Conservation (phyloP, 2,113 vertebrate species). For the Chroicocephalus ridibundus region DNA sequence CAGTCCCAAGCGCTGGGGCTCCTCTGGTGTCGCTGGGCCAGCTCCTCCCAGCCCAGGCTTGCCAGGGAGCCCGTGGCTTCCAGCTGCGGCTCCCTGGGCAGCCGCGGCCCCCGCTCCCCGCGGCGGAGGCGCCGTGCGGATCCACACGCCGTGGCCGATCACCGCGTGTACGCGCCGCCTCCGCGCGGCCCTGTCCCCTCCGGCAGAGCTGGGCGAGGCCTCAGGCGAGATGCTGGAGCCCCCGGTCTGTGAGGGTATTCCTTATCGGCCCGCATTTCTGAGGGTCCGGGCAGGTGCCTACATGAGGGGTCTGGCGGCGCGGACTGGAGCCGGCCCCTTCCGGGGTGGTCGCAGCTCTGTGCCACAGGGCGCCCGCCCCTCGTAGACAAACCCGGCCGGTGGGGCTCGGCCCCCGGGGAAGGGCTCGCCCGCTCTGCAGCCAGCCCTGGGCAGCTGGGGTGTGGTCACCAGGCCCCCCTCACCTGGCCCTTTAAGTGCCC, state of each 20-base stretch:
- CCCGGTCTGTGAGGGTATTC: background rate
- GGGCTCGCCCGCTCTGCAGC: background rate
- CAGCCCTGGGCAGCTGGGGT: too few relatives aligned
- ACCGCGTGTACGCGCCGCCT: fast-evolving
- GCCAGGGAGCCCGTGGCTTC: too few relatives aligned
- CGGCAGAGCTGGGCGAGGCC: fast-evolving
- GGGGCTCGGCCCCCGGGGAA: fast-evolving
- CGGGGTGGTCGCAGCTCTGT: fast-evolving
- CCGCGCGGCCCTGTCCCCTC: fast-evolving
- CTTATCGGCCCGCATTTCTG: fast-evolving
- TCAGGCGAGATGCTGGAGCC: fast-evolving
- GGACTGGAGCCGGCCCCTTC: fast-evolving
- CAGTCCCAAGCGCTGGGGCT: background rate
- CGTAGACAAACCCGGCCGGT: fast-evolving
- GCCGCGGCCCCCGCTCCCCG: fast-evolving
- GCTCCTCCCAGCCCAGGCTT: background rate
- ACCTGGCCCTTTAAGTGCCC: background rate
- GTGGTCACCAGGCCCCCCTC: too few relatives aligned
- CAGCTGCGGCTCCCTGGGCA: too few relatives aligned
- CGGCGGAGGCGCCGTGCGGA: background rate
- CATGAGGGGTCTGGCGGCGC: fast-evolving
- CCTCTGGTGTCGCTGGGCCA: fast-evolving
- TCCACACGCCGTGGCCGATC: fast-evolving
- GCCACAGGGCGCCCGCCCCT: background rate
- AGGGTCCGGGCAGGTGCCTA: fast-evolving